Evolutionary conservation across 2,113 vertebrate species (phyloP), one percentile per base, ranked within the genome.

Genomic region (Alethe castanea): DNA sequence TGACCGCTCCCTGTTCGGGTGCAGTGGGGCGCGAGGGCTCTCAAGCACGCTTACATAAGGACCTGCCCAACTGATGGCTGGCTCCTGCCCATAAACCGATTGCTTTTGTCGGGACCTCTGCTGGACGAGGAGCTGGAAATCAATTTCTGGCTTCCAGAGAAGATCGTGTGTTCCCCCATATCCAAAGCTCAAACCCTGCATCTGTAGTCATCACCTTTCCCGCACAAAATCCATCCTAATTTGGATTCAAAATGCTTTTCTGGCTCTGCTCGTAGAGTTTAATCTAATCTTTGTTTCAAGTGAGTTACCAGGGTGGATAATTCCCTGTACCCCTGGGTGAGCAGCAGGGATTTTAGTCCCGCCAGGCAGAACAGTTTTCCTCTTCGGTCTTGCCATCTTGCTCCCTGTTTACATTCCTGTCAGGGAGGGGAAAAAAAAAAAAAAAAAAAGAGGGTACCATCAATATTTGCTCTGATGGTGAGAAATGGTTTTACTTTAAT

Each of bases 81-180:
- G 14, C 85, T 76, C 12, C 79, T 88, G 96, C 88, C 95, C 92
- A 88, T 56, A 93, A 76, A 88, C 23, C 40, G 69, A 92, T 94
- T 92, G 84, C 48, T 93, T 81, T 90, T 80, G 31, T 78, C 3
- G 8, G 52, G 60, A 23, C 40, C 54, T 88, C 71, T 3, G 7
- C 74, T 80, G 52, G 78, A 50, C 61, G 10, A 69, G 23, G 36
- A 83, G 53, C 25, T 65, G 33, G 38, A 76, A 83, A 96, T 92
- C 81, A 36, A 33, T 78, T 57, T 31, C 64, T 62, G 52, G 47
- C 59, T 80, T 62, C 53, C 74, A 82, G 76, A 2, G 3, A 29
- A 48, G 48, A 64, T 47, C 72, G 18, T 8, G 38, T 13, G 0
- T 91, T 76, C 90, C 92, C 92, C 50, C 12, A 44, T 73, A 24